Percentiles rank a stretch among this genome's conserved stretches.
phyloP scores from a whole-genome alignment of 1,140 invertebrate genomes.

The Eupristina koningsbergeri region DNA sequence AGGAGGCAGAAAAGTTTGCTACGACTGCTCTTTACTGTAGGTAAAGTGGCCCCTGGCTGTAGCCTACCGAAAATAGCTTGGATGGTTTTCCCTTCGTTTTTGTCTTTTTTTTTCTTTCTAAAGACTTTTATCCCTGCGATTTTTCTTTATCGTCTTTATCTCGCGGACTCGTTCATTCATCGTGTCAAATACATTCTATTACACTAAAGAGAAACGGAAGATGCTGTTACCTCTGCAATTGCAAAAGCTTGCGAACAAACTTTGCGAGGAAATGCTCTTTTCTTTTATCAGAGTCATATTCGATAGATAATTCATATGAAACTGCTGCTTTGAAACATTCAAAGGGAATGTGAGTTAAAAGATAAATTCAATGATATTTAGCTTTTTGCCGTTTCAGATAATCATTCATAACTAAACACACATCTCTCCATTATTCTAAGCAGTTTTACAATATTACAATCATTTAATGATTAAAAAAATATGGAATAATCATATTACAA shows the following conservation, averaged over 20 bases:
- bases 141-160: slow-evolving; percentile 41
- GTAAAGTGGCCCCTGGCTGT: slow-evolving; percentile 33
- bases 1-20: slow-evolving; percentile 20
- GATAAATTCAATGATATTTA: no score
- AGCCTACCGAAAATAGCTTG: slow-evolving; percentile 30
- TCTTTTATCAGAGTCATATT: slow-evolving; percentile 41
- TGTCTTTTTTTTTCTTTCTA: background rate
- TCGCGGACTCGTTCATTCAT: slow-evolving; percentile 24
- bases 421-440: no score
- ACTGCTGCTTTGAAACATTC: background rate
- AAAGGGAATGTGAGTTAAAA: background rate
- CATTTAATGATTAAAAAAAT: no score
- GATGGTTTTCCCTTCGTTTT: slow-evolving; percentile 25
- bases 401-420: no score
- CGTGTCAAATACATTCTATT: slow-evolving; percentile 33
- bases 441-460: no score
- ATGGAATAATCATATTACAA: no score
- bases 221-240: background rate
- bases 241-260: background rate
- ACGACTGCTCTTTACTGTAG: background rate
- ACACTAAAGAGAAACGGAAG: slow-evolving; percentile 10
- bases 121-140: slow-evolving; percentile 36
- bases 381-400: no score
- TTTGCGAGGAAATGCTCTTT: background rate
- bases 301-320: slow-evolving; percentile 34